Evolutionary conservation across 2,888 invertebrate species (phyloP), one percentile per base, ranked within the genome.

Genomic region (Apotomis turbidana): DNA sequence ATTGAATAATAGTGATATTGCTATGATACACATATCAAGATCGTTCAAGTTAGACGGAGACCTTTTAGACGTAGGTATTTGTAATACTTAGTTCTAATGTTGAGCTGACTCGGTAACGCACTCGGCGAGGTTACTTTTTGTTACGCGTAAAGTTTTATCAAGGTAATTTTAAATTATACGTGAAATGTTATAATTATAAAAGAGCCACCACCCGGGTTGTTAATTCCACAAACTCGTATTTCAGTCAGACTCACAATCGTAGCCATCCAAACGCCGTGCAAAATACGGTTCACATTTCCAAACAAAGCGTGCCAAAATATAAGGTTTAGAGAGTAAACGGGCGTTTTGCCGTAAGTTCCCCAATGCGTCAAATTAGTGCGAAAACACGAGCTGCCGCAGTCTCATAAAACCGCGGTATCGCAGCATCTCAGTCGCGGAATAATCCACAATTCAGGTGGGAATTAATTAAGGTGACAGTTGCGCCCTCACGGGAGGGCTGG

Each of bases 381-480:
- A 13, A 62, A 72, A 63, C 72, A 72, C 72, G 68, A 62, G 57
- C 46, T 54, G 36, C 68, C 72, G 58, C 59, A 44, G 58, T 57
- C 51, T 68, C 72, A 68, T 72, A 72, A 66, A 63, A 52, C 58
- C 62, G 52, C 64, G 70, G 38, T 63, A 58, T 70, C 63, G 63
- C 69, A 61, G 67, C 66, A 57, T 68, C 67, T 38, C 66, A 13
- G 66, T 66, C 54, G 54, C 61, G 54, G 52, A 62, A 55, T 70
- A 52, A 66, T 63, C 68, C 63, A 72, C 72, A 72, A 64, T 57
- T 74, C 67, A 73, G 70, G 70, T 62, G 59, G 69, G 74, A 74
- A 73, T 73, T 74, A 73, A 74, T 74, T 74, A 73, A 73, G 63
- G 73, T 63, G 73, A 72, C 72, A 68, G 63, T 72, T 63, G 70